Percentiles rank a stretch among this genome's conserved stretches.
These are phyloP conservation scores for Aspidiotus rigidus DNA, from an alignment of 2,888 invertebrate species.

Conservation along the genomic window DNA sequence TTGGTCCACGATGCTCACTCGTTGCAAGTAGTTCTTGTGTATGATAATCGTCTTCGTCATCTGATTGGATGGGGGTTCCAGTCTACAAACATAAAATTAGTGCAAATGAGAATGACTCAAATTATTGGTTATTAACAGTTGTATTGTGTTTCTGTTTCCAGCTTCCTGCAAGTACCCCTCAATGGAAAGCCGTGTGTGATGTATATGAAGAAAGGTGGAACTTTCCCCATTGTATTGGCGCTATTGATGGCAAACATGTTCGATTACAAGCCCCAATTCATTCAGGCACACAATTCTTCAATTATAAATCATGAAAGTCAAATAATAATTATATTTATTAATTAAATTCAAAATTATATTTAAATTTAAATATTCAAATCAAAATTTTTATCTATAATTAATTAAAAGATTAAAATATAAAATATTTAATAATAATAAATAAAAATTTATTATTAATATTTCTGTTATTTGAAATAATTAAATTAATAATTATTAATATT, in stretches of 20 bases:
- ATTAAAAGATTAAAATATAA: too few species aligned
- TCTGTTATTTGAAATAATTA: too few species aligned
- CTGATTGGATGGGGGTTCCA: neutral
- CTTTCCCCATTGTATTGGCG: slow-evolving; percentile 15
- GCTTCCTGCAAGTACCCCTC: slow-evolving; percentile 3
- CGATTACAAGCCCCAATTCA: slow-evolving; percentile 8
- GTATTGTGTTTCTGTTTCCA: slow-evolving; percentile 8
- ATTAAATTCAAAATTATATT: too few species aligned
- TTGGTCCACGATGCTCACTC: neutral
- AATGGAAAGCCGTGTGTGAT: slow-evolving; percentile 11
- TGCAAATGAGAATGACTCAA: too few species aligned
- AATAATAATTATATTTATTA: too few species aligned
- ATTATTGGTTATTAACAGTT: neutral
- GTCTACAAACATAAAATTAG: neutral
- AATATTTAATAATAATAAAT: too few species aligned
- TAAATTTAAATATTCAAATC: too few species aligned
- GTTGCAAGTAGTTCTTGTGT: neutral
- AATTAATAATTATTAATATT: too few species aligned
- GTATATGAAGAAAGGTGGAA: slow-evolving; percentile 6
- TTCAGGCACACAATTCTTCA: slow-evolving; percentile 12
- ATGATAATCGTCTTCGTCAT: neutral
- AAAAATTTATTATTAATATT: too few species aligned
- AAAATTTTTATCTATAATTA: too few species aligned
- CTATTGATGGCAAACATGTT: slow-evolving; percentile 18
- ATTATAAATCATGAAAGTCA: slow-evolving; percentile 9